Evolutionary conservation across 2,888 invertebrate species (phyloP), one percentile per base, ranked within the genome.

Genomic region (Melitaea athalia): DNA sequence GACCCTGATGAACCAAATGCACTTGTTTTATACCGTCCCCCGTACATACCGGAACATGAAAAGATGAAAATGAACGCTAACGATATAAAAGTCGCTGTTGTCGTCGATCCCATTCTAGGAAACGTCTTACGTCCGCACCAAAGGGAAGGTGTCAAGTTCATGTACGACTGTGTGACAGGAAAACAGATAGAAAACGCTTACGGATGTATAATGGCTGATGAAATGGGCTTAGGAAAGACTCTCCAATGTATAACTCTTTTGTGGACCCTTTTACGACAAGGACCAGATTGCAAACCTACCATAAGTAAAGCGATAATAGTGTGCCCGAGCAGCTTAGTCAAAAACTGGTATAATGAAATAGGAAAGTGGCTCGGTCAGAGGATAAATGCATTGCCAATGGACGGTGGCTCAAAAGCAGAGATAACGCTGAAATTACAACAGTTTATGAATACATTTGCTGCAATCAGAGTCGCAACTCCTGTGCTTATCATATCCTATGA

Each of bases 191-290:
- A 96, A 68, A 94, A 95, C 71, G 96, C 96, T 42, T 96, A 94
- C 86, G 99, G 99, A 0, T 99, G 99, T 80, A 99, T 99, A 59
- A 99, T 99, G 99, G 99, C 99, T 4, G 99, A 99, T 89, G 99
- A 99, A 94, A 99, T 99, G 99, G 99, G 94, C 78, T 93, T 99
- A 47, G 99, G 99, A 1, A 99, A 99, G 91, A 99, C 99, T 0
- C 91, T 99, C 11, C 99, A 99, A 85, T 99, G 99, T 85, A 99
- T 99, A 67, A 97, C 99, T 0, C 90, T 99, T 12, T 91, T 99
- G 17, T 99, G 99, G 99, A 99, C 99, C 0, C 88, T 99, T 31
- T 86, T 99, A 75, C 94, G 96, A 50, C 99, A 99, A 92, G 96
- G 99, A 53, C 98, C 99, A 0, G 97, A 98, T 73, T 97, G 96